Percentiles rank a stretch among this genome's conserved stretches.
Evolutionary conservation across 1,140 invertebrate genomes (phyloP).

Genomic region (Akabosia matsudoensis): DNA sequence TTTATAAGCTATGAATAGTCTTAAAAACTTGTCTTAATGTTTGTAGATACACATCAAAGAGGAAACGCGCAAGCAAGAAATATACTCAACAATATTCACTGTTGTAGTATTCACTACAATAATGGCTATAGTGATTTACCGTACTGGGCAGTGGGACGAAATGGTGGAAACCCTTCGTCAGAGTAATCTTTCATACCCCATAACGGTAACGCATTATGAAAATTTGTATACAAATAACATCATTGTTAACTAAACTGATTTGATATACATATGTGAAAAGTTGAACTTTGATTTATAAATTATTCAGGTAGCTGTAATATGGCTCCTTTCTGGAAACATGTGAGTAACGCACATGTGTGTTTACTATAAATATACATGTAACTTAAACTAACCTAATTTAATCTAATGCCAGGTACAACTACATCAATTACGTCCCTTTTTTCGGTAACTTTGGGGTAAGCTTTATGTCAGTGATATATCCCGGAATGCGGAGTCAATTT

Average conservation of each 20-base stretch:
- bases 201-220: too few species aligned
- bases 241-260: too few species aligned
- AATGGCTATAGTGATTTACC: neutral
- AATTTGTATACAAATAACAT: too few species aligned
- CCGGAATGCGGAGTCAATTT: neutral
- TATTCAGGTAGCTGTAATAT: slow-evolving; percentile 9
- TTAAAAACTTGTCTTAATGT: too few species aligned
- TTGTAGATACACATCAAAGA: too few species aligned
- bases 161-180: neutral
- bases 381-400: neutral
- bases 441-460: neutral
- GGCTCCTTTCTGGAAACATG: neutral
- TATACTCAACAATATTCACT: too few species aligned
- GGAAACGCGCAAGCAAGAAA: too few species aligned
- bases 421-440: neutral
- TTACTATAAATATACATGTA: neutral
- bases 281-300: neutral
- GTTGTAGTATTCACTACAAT: neutral
- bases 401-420: neutral
- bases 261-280: neutral
- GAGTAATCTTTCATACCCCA: neutral
- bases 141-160: neutral
- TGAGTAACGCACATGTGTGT: neutral
- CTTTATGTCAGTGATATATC: neutral
- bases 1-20: too few species aligned